phyloP scores from a whole-genome alignment of 2,888 invertebrate genomes.

The Dolichomitus sp. region DNA sequence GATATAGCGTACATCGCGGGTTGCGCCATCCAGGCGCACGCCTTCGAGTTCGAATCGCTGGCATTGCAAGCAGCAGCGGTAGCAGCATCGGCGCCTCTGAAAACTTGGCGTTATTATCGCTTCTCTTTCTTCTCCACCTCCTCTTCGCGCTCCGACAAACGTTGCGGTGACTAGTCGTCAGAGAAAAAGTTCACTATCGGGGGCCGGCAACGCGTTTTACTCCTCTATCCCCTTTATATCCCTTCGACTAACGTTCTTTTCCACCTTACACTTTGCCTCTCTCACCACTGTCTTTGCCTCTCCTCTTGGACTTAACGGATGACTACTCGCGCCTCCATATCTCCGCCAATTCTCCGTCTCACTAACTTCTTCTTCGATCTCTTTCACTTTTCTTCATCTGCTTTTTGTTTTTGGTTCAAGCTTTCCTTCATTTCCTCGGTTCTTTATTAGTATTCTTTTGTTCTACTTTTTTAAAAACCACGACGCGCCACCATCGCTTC shows the following conservation, averaged over 20 bases:
- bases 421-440: conserved; percentile 6
- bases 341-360: conserved; percentile 54
- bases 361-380: conserved; percentile 9
- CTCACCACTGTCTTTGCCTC: conserved; percentile 13
- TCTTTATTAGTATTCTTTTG: conserved; percentile 32
- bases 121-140: conserved; percentile 46
- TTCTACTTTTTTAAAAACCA: neutral
- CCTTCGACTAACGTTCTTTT: conserved; percentile 40
- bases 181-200: conserved; percentile 59
- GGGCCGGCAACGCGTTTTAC: conserved; percentile 16
- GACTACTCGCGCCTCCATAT: conserved; percentile 62
- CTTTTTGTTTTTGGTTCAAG: neutral
- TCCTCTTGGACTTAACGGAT: conserved; percentile 67
- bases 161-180: conserved; percentile 58
- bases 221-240: conserved; percentile 10
- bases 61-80: conserved; percentile 28
- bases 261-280: conserved; percentile 24
- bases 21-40: conserved; percentile 30
- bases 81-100: conserved; percentile 61
- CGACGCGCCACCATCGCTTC: neutral
- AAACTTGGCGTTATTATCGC: conserved; percentile 75
- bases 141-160: conserved; percentile 47
- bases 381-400: neutral
- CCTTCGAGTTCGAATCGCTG: conserved; percentile 27
- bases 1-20: neutral